Conservation (phyloP, 2,113 vertebrate genomes). For the Anolis sagrei region DNA sequence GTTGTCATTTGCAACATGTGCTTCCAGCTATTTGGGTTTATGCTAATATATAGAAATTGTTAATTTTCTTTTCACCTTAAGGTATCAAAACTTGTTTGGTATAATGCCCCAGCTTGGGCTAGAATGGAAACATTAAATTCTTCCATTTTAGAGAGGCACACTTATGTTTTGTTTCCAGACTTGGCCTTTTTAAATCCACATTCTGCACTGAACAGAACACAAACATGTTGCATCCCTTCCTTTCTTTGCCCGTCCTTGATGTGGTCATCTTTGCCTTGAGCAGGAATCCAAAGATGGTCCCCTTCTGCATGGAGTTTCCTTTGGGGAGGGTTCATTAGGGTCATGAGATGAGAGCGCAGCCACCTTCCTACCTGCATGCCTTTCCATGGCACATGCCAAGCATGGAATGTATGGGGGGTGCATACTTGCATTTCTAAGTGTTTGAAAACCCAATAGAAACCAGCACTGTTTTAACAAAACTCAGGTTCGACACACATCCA, state of each 20-base stretch:
- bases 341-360: constrained; percentile 46
- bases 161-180: not conserved
- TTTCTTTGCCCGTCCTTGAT: not conserved
- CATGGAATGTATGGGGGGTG: constrained; percentile 26
- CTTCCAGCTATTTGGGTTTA: constrained; percentile 33
- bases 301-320: constrained; percentile 26
- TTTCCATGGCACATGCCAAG: not conserved
- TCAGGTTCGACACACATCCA: constrained; percentile 5
- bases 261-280: constrained; percentile 36
- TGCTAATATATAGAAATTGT: constrained; percentile 44
- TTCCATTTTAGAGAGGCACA: not conserved
- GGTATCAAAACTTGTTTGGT: constrained; percentile 33
- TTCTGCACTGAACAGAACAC: not conserved
- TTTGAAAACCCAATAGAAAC: constrained; percentile 4
- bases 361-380: constrained; percentile 39
- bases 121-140: not conserved
- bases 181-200: not conserved
- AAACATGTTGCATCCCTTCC: not conserved
- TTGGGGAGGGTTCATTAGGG: not conserved
- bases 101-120: constrained; percentile 34
- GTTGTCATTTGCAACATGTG: not conserved
- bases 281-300: constrained; percentile 30
- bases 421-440: constrained; percentile 41
- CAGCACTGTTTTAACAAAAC: constrained; percentile 19
- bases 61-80: constrained; percentile 35